These are phyloP conservation scores for Saimiri boliviensis DNA, from an alignment of 2,113 vertebrate genomes.

Conservation along the genomic window DNA sequence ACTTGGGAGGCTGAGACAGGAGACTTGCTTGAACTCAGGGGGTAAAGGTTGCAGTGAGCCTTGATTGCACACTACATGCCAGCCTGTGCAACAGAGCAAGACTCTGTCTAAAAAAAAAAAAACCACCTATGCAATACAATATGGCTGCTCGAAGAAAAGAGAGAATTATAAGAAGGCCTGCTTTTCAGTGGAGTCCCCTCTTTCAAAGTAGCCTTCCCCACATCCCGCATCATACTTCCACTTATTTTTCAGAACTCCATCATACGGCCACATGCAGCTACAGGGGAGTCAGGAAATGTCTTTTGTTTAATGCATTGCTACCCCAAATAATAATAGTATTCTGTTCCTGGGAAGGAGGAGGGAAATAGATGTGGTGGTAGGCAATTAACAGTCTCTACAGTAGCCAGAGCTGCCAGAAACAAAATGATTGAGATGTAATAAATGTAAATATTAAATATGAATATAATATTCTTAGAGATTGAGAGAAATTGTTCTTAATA, in stretches of 20 bases:
- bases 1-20: too few relatives aligned
- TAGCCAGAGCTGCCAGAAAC: background rate
- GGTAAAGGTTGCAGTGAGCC: too few relatives aligned
- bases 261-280: background rate
- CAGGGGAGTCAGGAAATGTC: background rate
- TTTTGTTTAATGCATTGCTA: background rate
- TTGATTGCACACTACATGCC: too few relatives aligned
- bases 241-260: background rate
- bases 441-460: background rate
- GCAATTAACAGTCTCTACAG: background rate
- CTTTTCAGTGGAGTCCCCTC: background rate
- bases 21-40: too few relatives aligned
- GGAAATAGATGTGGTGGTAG: background rate
- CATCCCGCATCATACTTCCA: background rate
- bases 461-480: background rate
- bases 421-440: background rate
- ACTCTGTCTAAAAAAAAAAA: background rate
- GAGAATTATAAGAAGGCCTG: background rate
- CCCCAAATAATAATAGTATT: background rate
- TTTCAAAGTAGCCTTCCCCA: background rate
- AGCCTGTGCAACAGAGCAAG: too few relatives aligned
- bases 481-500: background rate
- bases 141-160: background rate
- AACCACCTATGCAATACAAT: background rate
- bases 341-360: background rate